Percentiles rank a stretch among this genome's conserved stretches.
Conservation (phyloP, 2,113 vertebrate genomes). For the Ginglymostoma cirratum region DNA sequence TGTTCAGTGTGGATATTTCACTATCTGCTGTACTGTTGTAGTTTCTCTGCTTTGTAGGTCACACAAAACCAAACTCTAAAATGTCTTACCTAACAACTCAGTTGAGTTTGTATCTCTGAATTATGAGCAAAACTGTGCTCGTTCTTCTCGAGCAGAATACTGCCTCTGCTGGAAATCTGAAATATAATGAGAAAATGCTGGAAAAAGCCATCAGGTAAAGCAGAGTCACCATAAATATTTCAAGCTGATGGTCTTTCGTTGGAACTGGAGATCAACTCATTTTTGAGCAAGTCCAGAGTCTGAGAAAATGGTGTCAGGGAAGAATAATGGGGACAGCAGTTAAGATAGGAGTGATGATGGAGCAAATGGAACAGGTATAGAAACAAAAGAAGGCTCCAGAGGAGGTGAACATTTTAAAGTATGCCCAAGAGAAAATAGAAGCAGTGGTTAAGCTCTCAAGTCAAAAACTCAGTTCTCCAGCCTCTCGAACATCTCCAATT, state of each 20-base stretch:
- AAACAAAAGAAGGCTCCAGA: background rate
- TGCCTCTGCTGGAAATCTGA: background rate
- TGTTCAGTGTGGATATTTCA: background rate
- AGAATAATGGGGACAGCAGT: background rate
- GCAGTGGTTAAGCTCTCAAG: background rate
- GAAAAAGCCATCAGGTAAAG: background rate
- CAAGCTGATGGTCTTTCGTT: background rate
- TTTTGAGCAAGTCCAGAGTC: background rate
- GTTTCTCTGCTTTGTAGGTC: background rate
- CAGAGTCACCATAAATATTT: background rate
- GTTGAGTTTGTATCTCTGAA: background rate
- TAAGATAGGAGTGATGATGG: background rate
- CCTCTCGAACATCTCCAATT: no score
- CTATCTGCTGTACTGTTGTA: background rate
- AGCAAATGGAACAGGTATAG: background rate
- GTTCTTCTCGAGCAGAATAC: background rate
- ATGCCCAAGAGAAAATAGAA: background rate
- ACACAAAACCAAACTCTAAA: background rate
- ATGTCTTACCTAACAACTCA: background rate
- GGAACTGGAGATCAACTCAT: background rate
- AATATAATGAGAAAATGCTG: background rate
- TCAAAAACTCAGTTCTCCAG: background rate
- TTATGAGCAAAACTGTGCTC: background rate
- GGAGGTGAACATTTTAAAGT: background rate
- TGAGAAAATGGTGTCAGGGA: background rate